phyloP scores from a whole-genome alignment of 2,113 vertebrate species.

The Oreochromis niloticus region DNA sequence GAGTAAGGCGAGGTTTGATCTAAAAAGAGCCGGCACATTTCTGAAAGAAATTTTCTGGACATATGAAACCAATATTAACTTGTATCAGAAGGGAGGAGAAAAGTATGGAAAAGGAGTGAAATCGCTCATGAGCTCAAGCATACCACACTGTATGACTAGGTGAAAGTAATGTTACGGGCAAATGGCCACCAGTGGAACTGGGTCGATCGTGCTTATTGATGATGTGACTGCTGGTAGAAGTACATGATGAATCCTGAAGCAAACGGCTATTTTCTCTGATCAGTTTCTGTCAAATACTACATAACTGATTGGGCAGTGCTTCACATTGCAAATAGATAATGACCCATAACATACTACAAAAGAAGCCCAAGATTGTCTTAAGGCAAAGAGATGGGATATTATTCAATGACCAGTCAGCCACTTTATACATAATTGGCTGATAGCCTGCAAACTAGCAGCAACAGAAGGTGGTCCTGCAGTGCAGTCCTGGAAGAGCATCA shows the following conservation, averaged over 20 bases:
- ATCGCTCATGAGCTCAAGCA: background rate
- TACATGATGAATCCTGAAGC: too few relatives aligned
- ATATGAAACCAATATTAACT: background rate
- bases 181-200: background rate
- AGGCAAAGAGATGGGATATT: too few relatives aligned
- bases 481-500: background rate
- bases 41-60: background rate
- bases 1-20: background rate
- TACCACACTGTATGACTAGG: background rate
- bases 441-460: too few relatives aligned
- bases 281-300: too few relatives aligned
- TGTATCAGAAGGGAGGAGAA: fast-evolving
- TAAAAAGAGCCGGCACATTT: background rate
- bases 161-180: fast-evolving
- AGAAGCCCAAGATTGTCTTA: too few relatives aligned
- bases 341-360: too few relatives aligned
- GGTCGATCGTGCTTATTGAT: background rate
- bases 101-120: background rate
- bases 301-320: too few relatives aligned
- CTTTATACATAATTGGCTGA: too few relatives aligned
- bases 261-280: too few relatives aligned
- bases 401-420: too few relatives aligned
- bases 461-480: too few relatives aligned
- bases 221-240: background rate
- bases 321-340: too few relatives aligned